Conservation (phyloP, 2,888 invertebrate species). For the Malachius bipustulatus region DNA sequence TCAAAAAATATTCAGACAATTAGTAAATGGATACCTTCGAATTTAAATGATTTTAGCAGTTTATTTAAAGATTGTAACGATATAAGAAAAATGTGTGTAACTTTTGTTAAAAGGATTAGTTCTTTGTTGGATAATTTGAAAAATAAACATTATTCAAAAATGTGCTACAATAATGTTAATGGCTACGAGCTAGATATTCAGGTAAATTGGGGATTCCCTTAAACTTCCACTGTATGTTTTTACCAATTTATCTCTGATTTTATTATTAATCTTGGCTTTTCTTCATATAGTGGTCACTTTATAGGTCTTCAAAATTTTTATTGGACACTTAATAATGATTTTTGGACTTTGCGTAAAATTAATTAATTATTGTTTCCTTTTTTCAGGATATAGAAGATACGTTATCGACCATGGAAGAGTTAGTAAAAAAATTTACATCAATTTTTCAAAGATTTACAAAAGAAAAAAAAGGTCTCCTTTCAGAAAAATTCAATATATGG, state of each 20-base stretch:
- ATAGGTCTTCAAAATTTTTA: no score
- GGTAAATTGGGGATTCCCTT: no score
- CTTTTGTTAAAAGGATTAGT: neutral
- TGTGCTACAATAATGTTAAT: neutral
- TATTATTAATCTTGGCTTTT: no score
- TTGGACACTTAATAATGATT: no score
- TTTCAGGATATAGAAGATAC: conserved; percentile 48
- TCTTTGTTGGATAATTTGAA: neutral
- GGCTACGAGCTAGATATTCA: neutral
- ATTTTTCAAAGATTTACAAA: conserved; percentile 39
- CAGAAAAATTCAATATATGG: conserved; percentile 41
- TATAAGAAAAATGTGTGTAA: neutral
- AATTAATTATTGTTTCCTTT: no score
- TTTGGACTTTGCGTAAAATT: no score
- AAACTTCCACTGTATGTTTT: no score
- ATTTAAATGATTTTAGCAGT: neutral
- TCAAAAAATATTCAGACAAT: conserved; percentile 1
- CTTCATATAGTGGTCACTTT: no score
- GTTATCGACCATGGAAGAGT: conserved; percentile 41
- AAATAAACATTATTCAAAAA: neutral
- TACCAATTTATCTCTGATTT: no score
- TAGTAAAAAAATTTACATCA: conserved; percentile 43
- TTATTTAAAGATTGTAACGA: neutral
- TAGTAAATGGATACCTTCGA: neutral
- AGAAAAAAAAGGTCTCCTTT: conserved; percentile 24